Evolutionary conservation across 2,113 vertebrate genomes (phyloP).

Genomic region (Guaruba guarouba): DNA sequence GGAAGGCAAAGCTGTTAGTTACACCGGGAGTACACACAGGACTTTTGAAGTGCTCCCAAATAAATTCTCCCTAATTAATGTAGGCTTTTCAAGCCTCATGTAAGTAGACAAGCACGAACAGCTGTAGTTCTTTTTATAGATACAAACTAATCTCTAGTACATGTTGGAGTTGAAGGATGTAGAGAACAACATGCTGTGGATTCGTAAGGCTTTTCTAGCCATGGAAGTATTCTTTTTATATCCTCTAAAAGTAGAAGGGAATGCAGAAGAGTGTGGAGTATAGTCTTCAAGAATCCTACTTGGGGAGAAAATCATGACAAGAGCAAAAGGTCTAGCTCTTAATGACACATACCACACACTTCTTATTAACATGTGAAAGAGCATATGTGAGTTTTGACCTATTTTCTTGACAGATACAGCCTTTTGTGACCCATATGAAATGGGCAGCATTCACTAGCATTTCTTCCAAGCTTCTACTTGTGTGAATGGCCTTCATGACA

Average conservation of each 20-base stretch:
- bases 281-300: background rate
- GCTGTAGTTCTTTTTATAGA: slow-evolving; percentile 66
- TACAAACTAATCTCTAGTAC: slow-evolving; percentile 53
- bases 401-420: background rate
- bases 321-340: background rate
- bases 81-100: slow-evolving; percentile 28
- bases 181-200: slow-evolving; percentile 25
- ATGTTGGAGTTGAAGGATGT: slow-evolving; percentile 20
- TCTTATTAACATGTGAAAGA: background rate
- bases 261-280: background rate
- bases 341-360: background rate
- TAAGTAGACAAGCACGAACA: slow-evolving; percentile 41
- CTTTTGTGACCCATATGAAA: background rate
- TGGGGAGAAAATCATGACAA: background rate
- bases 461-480: background rate
- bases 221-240: slow-evolving; percentile 31
- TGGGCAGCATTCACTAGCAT: background rate
- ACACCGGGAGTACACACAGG: background rate
- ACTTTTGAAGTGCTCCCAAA: slow-evolving; percentile 32
- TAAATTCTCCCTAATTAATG: slow-evolving; percentile 50
- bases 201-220: background rate
- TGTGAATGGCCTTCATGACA: background rate
- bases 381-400: background rate
- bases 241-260: slow-evolving; percentile 23
- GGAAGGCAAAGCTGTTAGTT: slow-evolving; percentile 1